phyloP scores from a whole-genome alignment of 2,888 invertebrate genomes.

The Heliconius erato region DNA sequence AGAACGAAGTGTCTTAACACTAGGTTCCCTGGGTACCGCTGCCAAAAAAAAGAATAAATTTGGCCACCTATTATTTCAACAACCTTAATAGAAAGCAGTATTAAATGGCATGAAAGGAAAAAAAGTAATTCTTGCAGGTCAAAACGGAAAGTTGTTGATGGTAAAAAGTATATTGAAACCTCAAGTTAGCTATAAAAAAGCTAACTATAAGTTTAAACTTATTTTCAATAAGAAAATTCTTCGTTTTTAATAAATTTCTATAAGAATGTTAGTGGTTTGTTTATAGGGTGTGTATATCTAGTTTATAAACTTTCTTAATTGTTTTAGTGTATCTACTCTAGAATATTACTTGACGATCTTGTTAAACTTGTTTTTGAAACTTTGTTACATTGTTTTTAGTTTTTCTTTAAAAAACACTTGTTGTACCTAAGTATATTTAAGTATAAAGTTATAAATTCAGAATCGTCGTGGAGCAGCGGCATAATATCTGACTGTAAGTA shows the following conservation, averaged over 20 bases:
- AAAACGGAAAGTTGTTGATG: not conserved
- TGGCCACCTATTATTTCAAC: too few relatives aligned
- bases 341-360: conserved; percentile 33
- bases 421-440: not conserved
- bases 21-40: too few relatives aligned
- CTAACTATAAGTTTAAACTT: not conserved
- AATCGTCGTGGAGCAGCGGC: not conserved
- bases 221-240: not conserved
- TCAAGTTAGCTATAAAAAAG: not conserved
- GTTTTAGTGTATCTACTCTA: conserved; percentile 29
- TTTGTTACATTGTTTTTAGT: conserved; percentile 16
- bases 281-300: conserved; percentile 15
- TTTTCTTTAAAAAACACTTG: not conserved
- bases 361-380: conserved; percentile 29
- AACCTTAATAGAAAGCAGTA: too few relatives aligned
- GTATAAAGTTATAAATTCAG: not conserved
- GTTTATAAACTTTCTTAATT: conserved; percentile 24
- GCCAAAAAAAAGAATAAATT: too few relatives aligned
- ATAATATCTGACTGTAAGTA: not conserved
- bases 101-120: not conserved
- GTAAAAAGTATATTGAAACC: not conserved
- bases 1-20: too few relatives aligned
- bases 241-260: not conserved
- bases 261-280: conserved; percentile 11
- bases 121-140: too few relatives aligned